Percentiles rank a stretch among this genome's conserved stretches.
phyloP scores from a whole-genome alignment of 2,888 invertebrate genomes.

The Amphiduros pacificus region DNA sequence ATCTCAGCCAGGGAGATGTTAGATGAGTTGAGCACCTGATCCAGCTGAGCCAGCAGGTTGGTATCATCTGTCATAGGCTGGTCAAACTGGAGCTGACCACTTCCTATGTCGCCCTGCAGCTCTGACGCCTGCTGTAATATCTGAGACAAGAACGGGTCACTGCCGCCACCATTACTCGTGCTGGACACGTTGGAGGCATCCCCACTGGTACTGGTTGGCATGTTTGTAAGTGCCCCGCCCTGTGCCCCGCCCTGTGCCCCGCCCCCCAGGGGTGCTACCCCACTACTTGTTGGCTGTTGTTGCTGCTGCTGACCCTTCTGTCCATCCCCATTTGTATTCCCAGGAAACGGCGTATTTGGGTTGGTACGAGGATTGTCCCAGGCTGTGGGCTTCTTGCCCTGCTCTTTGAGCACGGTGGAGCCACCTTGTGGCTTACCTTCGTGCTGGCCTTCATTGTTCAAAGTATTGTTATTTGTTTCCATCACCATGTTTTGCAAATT shows the following conservation, averaged over 20 bases:
- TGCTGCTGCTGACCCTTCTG: neutral
- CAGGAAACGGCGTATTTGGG: slow-evolving; percentile 36
- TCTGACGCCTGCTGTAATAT: slow-evolving; percentile 74
- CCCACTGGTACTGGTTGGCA: slow-evolving; percentile 18
- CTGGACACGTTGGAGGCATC: slow-evolving; percentile 6
- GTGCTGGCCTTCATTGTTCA: too few species aligned
- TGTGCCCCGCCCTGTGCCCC: neutral
- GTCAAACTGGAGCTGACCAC: neutral
- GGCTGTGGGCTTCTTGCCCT: slow-evolving; percentile 33
- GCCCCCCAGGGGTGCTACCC: neutral
- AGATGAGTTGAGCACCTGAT: slow-evolving; percentile 41
- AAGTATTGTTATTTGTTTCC: slow-evolving; percentile 15
- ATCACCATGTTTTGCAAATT: slow-evolving; percentile 38
- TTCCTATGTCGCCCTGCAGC: slow-evolving; percentile 60
- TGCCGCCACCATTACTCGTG: neutral
- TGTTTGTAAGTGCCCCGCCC: neutral
- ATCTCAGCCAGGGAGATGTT: slow-evolving; percentile 34
- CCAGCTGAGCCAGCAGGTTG: slow-evolving; percentile 40
- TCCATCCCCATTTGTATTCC: slow-evolving; percentile 30
- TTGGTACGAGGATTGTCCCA: slow-evolving; percentile 35
- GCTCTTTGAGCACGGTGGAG: slow-evolving; percentile 11
- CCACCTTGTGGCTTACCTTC: neutral
- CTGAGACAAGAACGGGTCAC: slow-evolving; percentile 13
- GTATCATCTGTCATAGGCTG: slow-evolving; percentile 34
- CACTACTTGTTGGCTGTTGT: slow-evolving; percentile 9